Conservation (phyloP, 2,888 invertebrate species). For the Parasteatoda lunata region DNA sequence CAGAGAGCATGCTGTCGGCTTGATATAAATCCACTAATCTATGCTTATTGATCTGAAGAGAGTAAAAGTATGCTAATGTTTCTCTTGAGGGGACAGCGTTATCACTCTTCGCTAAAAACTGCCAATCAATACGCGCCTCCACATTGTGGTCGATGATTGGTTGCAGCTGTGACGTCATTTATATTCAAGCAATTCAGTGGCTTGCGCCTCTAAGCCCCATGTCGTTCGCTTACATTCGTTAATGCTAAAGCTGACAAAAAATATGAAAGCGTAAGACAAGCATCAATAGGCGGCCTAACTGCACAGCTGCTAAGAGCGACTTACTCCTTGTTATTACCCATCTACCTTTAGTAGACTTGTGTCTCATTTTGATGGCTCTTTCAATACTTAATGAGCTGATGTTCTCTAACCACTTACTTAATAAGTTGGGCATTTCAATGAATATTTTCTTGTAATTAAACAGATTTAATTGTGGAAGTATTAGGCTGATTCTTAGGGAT, state of each 20-base stretch:
- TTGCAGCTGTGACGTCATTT: conserved; percentile 69
- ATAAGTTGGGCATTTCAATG: too few species aligned
- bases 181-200: conserved; percentile 69
- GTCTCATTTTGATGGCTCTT: not conserved
- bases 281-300: conserved; percentile 18
- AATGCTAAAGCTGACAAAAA: conserved; percentile 62
- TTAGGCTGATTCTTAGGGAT: too few species aligned
- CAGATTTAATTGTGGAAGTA: too few species aligned
- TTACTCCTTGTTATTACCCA: not conserved
- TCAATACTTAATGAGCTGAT: not conserved
- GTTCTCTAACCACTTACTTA: too few species aligned
- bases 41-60: conserved; percentile 47
- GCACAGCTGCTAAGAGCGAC: conserved; percentile 16
- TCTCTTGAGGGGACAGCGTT: conserved; percentile 31
- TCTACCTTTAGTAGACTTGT: not conserved
- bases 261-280: conserved; percentile 42
- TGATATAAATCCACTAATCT: conserved; percentile 49
- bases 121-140: conserved; percentile 64
- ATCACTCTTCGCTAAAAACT: conserved; percentile 54
- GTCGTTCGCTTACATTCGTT: conserved; percentile 49
- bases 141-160: conserved; percentile 68
- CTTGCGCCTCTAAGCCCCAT: conserved; percentile 35
- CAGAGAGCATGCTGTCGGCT: conserved; percentile 8
- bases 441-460: too few species aligned
- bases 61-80: conserved; percentile 57